Base-by-base conservation (phyloP, 2,797 vertebrate genomes). In the Thripadectes ignobilis region DNA sequence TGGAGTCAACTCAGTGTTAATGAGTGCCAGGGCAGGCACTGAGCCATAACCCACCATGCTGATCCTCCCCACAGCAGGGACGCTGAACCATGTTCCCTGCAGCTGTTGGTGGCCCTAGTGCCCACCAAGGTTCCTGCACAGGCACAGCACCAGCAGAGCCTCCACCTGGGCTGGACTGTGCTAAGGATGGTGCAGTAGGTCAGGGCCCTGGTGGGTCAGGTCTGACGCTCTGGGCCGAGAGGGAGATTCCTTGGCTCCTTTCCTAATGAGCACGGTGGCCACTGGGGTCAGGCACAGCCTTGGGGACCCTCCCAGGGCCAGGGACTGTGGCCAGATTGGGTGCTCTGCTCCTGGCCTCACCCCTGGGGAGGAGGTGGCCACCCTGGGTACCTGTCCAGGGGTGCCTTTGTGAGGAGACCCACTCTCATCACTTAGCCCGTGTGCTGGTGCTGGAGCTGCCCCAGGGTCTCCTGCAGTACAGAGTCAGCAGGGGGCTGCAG, bases 181-280 rank as follows among this genome's bases (percentile, higher is more conserved):
- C 32, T 30, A 55, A 71, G 38, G 49, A 27, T 5, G 6, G 51
- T 14, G 20, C 17, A 13, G 29, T 38, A 41, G 20, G 5, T n/a
- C 9, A 16, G 27, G 6, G 19, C 29, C 4, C 0, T 3, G 15
- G 26, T 2, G 10, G 23, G 30, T 15, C 46, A 54, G 13, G 49
- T 52, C n/a, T 46, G 66, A 23, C 32, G 41, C 41, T 22, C 24
- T 45, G 19, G 5, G 19, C 19, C 4, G 20, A 27, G 16, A 12
- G 7, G 14, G 22, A 13, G 17, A 13, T 18, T 46, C n/a, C 27
- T 7, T 38, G 34, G 36, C 27, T 65, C 9, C 27, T 26, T n/a
- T 63, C 52, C 26, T 17, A 34, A 32, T 15, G 17, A n/a, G 14
- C 2, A 0, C 0, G 1, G 54, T 12, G 39, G 16, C 49, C 6